Base-by-base conservation (phyloP, 2,797 vertebrate genomes). In the Enteromius treurensis region DNA sequence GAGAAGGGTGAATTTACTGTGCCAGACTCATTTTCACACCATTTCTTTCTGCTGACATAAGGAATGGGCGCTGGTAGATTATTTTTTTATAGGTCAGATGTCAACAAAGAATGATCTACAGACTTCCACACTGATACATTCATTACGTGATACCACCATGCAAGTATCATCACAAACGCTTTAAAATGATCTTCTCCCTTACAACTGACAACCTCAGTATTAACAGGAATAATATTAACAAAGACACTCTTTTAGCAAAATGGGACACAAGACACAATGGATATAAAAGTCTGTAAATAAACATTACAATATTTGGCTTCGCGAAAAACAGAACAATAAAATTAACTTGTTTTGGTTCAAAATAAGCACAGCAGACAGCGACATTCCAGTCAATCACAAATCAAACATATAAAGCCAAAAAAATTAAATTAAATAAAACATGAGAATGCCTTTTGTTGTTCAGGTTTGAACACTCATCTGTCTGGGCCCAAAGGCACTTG, bases 101-200 rank as follows among this genome's bases (percentile, higher is more conserved):
- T 92, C 94, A 92, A 89, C 93, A 92, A 91, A 90, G 90, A 90
- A 91, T 94, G 93, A 95, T 94, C 90, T 94, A 94, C 92, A 88
- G 91, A 87, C 87, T 90, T 88, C 88, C 91, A 92, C 89, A 90
- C 90, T 90, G 87, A 91, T 90, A 90, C 90, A 91, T 60, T 91
- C 91, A 94, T 93, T 93, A 93, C 90, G 89, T 88, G 88, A 89
- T 89, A 88, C 90, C 85, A 82, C 89, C 91, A 75, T 90, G 90
- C 89, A 73, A 40, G 29, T 26, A 19, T 32, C 11, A 65, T 67
- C 40, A 49, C 23, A 80, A 70, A 10, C 5, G 3, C 49, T 49
- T 73, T 32, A 21, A 19, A 14, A 49, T 62, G 0, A 81, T 32
- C 13, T 62, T 49, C 19, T 73, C 7, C 21, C 13, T 15, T 34